Percentiles rank a stretch among this genome's conserved stretches.
Conservation (phyloP, 2,113 vertebrate species). For the Crotalus helleri region DNA sequence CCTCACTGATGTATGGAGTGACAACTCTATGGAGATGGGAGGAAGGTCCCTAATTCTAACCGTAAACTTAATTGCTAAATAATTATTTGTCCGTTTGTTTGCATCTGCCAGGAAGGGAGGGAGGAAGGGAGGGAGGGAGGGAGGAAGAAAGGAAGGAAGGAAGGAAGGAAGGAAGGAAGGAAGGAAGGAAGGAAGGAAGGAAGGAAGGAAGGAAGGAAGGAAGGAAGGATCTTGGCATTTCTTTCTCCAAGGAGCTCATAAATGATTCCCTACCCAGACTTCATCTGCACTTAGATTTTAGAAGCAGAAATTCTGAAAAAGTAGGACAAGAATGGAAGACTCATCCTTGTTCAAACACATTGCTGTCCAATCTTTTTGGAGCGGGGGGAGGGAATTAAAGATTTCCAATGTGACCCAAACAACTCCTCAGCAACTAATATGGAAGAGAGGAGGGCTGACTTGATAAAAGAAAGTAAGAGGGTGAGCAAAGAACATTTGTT, state of each 20-base stretch:
- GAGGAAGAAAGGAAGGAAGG: not conserved
- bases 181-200: not conserved
- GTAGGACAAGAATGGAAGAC: not conserved
- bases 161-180: not conserved
- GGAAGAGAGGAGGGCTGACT: not conserved
- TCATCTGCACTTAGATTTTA: not conserved
- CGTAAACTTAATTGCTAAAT: constrained; percentile 60
- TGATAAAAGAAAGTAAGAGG: not conserved
- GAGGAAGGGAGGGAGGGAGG: too few species aligned
- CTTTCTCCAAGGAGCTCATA: not conserved
- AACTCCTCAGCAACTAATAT: not conserved
- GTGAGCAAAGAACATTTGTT: not conserved
- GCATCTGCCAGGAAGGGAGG: not conserved
- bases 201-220: not conserved
- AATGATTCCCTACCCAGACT: not conserved
- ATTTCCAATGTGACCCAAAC: not conserved
- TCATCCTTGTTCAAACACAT: not conserved
- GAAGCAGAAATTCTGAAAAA: not conserved
- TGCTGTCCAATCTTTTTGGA: not conserved
- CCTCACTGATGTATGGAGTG: constrained; percentile 43
- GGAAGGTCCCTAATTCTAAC: constrained; percentile 25
- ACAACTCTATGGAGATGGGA: constrained; percentile 46
- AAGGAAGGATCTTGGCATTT: not conserved
- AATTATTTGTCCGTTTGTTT: constrained; percentile 44
- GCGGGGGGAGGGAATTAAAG: not conserved